phyloP scores from a whole-genome alignment of 2,888 invertebrate species.

The Loripinus fragilis region DNA sequence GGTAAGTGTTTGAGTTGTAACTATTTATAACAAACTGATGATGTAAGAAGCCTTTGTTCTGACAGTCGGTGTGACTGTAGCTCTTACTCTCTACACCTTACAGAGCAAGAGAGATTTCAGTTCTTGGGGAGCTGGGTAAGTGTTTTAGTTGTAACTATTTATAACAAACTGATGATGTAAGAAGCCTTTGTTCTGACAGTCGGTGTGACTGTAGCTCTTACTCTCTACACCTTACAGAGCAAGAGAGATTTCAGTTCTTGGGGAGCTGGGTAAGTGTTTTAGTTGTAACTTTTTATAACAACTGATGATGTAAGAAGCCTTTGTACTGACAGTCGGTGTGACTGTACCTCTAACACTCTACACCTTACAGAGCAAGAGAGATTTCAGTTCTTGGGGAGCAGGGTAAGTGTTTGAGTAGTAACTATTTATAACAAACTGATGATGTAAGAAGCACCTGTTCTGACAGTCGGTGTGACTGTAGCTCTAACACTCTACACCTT shows the following conservation, averaged over 20 bases:
- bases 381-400: constrained; percentile 91
- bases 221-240: constrained; percentile 93
- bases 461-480: constrained; percentile 91
- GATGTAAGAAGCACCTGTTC: constrained; percentile 90
- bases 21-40: constrained; percentile 91
- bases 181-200: constrained; percentile 91
- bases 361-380: too few relatives aligned
- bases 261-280: constrained; percentile 90
- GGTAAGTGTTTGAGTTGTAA: constrained; percentile 86
- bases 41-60: constrained; percentile 91
- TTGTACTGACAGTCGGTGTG: constrained; percentile 90
- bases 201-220: constrained; percentile 89
- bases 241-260: constrained; percentile 92
- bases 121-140: constrained; percentile 88
- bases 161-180: constrained; percentile 89
- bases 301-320: constrained; percentile 92
- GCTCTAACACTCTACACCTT: constrained; percentile 92
- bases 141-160: constrained; percentile 87
- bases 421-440: constrained; percentile 92
- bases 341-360: constrained; percentile 91
- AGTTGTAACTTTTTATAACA: constrained; percentile 92
- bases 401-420: constrained; percentile 85
- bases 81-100: constrained; percentile 92
- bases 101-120: too few relatives aligned
- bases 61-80: constrained; percentile 90